Evolutionary conservation across 2,888 invertebrate genomes (phyloP).

Genomic region (Aethes cnicana): DNA sequence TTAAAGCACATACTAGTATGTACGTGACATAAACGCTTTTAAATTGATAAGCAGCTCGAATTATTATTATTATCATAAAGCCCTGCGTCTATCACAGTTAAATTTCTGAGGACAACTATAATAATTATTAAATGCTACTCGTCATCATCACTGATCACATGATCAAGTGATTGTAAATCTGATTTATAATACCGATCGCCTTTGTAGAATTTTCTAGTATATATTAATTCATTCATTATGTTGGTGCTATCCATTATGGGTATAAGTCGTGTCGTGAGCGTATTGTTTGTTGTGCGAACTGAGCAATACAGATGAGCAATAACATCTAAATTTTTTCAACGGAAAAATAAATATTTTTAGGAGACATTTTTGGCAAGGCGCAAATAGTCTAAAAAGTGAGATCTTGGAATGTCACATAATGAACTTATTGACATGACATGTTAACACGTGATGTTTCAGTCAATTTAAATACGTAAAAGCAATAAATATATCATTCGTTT

Average conservation of each 20-base stretch:
- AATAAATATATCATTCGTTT: conserved; percentile 46
- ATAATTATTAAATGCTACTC: not conserved
- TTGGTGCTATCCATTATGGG: too few species aligned
- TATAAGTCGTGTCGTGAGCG: too few species aligned
- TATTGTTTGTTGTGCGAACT: conserved; percentile 37
- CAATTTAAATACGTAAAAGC: conserved; percentile 39
- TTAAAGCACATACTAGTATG: too few species aligned
- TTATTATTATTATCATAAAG: conserved; percentile 7
- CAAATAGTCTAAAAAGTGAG: conserved; percentile 71
- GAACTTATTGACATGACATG: too few species aligned
- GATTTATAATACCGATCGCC: too few species aligned
- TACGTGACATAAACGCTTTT: conserved; percentile 13
- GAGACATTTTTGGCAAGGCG: conserved; percentile 72
- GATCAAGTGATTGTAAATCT: too few species aligned
- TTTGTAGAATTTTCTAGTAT: too few species aligned
- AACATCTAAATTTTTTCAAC: conserved; percentile 35
- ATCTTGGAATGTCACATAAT: conserved; percentile 67
- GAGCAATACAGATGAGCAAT: conserved; percentile 53
- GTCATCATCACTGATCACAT: not conserved
- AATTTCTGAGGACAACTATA: conserved; percentile 47
- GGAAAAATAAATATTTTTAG: conserved; percentile 43
- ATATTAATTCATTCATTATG: too few species aligned
- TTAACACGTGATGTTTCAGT: conserved; percentile 61
- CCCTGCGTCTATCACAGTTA: conserved; percentile 62
- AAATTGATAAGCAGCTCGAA: conserved; percentile 1